Evolutionary conservation across 2,113 vertebrate genomes (phyloP).

Genomic region (Ciconia boyciana): DNA sequence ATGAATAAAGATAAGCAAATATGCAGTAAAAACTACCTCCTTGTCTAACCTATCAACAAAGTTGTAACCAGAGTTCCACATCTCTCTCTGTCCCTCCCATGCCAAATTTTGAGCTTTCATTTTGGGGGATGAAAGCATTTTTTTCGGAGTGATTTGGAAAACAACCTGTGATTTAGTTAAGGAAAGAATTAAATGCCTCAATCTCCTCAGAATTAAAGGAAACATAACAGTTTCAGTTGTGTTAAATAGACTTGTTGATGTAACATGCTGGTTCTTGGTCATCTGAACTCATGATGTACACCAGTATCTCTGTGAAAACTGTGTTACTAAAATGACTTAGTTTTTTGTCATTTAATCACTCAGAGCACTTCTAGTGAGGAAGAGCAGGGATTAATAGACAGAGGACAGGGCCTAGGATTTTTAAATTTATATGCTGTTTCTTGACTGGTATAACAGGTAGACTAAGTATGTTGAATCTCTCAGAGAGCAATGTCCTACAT

Average conservation of each 20-base stretch:
- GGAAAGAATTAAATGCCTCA: neutral
- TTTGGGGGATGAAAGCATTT: neutral
- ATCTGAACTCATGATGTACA: neutral
- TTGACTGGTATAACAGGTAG: neutral
- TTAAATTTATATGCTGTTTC: neutral
- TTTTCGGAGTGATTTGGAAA: neutral
- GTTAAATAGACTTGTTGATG: neutral
- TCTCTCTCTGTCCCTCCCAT: neutral
- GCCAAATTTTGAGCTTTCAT: neutral
- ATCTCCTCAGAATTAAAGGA: neutral
- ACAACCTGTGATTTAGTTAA: neutral
- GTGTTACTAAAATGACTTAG: neutral
- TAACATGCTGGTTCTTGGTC: neutral
- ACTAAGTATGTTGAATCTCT: neutral
- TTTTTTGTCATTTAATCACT: neutral
- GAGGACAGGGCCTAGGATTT: neutral
- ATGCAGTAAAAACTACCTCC: neutral
- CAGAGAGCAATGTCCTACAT: neutral
- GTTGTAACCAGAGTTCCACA: neutral
- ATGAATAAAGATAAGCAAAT: neutral
- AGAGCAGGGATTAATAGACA: neutral
- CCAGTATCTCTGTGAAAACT: neutral
- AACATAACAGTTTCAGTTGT: neutral
- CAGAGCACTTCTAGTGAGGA: neutral
- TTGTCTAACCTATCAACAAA: neutral